phyloP scores from a whole-genome alignment of 53 echinoderm and acorn worm genomes.

The Mesocentrotus franciscanus region DNA sequence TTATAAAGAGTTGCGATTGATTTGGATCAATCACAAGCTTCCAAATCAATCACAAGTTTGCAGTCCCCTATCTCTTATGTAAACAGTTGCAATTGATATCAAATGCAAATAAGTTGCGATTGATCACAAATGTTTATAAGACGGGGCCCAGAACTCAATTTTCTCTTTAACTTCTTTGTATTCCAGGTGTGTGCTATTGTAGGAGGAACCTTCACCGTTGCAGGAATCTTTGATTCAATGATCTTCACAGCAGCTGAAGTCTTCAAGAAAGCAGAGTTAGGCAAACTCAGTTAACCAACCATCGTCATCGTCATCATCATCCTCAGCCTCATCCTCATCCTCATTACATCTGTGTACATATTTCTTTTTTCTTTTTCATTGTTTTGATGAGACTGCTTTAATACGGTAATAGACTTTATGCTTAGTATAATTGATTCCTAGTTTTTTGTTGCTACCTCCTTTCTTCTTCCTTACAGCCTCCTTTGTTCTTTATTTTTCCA shows the following conservation, averaged over 20 bases:
- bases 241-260: conserved; percentile 97
- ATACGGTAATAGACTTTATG: neutral
- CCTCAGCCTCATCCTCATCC: neutral
- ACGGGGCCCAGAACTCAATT: neutral
- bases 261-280: conserved; percentile 96
- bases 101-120: no score
- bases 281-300: conserved; percentile 80
- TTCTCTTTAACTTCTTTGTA: neutral
- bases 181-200: conserved; percentile 96
- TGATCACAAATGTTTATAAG: no score
- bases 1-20: no score
- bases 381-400: neutral
- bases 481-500: no score
- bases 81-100: no score
- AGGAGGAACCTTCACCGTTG: conserved; percentile 99
- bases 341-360: conserved; percentile 37
- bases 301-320: neutral
- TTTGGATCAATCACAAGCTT: no score
- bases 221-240: conserved; percentile 93
- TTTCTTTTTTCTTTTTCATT: neutral
- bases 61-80: no score
- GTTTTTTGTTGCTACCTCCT: neutral
- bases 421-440: neutral
- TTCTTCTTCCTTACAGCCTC: neutral
- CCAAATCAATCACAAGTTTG: no score